phyloP scores from a whole-genome alignment of 2,113 vertebrate species.

The Neotragus pygmaeus region DNA sequence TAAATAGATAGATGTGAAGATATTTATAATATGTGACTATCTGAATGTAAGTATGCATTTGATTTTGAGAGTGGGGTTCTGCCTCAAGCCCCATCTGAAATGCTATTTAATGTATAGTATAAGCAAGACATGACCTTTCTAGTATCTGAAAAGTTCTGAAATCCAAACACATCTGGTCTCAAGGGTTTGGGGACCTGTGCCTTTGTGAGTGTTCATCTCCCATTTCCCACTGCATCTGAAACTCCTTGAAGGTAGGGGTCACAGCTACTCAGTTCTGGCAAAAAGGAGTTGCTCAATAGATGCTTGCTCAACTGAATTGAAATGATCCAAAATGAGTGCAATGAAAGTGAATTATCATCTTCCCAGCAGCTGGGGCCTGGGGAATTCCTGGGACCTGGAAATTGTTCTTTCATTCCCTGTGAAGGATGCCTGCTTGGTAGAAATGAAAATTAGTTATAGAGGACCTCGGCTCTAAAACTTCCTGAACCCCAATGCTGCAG shows the following conservation, averaged over 20 bases:
- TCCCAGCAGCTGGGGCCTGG: neutral
- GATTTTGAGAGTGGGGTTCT: neutral
- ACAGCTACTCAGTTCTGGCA: neutral
- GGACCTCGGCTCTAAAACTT: neutral
- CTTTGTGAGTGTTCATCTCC: neutral
- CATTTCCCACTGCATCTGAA: neutral
- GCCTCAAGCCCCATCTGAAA: neutral
- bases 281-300: neutral
- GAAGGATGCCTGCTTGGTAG: neutral
- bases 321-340: neutral
- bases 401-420: neutral
- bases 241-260: neutral
- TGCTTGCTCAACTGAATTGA: neutral
- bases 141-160: neutral
- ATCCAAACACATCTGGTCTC: neutral
- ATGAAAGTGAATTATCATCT: neutral
- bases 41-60: neutral
- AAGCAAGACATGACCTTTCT: neutral
- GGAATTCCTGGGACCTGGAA: neutral
- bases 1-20: neutral
- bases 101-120: neutral
- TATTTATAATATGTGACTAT: neutral
- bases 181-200: neutral
- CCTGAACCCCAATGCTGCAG: neutral
- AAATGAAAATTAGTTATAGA: neutral